phyloP scores from a whole-genome alignment of 2,113 vertebrate species.

The Felis chaus region DNA sequence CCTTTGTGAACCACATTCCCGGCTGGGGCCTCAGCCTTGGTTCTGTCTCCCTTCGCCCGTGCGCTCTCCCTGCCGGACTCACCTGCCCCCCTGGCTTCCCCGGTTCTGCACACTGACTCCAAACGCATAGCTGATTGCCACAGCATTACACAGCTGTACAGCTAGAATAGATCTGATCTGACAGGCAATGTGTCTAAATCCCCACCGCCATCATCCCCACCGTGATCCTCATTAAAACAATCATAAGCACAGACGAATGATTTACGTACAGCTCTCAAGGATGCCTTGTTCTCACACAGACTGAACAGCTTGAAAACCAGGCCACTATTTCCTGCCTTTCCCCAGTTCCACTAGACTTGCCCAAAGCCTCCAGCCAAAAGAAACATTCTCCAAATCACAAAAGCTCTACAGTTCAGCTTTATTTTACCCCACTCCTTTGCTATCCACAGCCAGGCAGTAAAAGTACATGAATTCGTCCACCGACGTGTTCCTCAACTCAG shows the following conservation, averaged over 20 bases:
- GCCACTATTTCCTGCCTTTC: not conserved
- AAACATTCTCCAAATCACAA: not conserved
- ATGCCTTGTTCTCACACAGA: no score
- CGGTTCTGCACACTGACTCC: rapidly evolving
- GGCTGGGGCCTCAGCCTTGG: no score
- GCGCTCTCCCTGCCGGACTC: no score
- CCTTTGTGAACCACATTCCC: rapidly evolving
- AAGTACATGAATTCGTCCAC: rapidly evolving
- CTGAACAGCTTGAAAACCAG: not conserved
- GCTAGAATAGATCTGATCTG: not conserved
- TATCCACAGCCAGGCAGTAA: not conserved
- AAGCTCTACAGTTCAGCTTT: not conserved
- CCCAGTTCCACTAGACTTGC: rapidly evolving
- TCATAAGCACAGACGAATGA: no score
- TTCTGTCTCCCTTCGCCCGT: rapidly evolving
- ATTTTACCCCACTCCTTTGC: rapidly evolving
- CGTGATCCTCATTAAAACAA: no score
- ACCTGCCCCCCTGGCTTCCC: rapidly evolving
- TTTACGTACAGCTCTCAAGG: rapidly evolving
- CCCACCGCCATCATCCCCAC: not conserved
- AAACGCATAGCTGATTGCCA: rapidly evolving
- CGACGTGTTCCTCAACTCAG: not conserved
- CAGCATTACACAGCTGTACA: rapidly evolving
- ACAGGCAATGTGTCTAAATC: not conserved
- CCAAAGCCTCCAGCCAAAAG: not conserved